Evolutionary conservation across 2,113 vertebrate genomes (phyloP).

Genomic region (Xiphorhynchus elegans): DNA sequence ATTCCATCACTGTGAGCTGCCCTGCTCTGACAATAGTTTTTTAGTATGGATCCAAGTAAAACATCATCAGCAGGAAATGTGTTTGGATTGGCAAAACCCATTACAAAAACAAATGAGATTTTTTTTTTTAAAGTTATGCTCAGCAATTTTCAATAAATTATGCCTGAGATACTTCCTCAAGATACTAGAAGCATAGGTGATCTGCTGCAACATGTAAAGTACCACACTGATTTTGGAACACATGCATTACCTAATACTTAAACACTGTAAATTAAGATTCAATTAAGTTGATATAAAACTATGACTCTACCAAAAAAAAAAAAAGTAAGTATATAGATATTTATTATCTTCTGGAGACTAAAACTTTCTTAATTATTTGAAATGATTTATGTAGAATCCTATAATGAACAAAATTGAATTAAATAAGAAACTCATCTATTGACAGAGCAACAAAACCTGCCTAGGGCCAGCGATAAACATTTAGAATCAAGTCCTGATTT

Average conservation of each 20-base stretch:
- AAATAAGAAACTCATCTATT: neutral
- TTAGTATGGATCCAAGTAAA: neutral
- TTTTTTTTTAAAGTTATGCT: neutral
- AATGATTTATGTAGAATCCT: neutral
- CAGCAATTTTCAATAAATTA: neutral
- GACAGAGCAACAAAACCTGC: neutral
- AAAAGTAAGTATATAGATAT: neutral
- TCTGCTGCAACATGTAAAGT: neutral
- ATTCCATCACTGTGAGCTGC: neutral
- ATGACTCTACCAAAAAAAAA: neutral
- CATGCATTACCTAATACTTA: neutral
- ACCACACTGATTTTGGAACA: neutral
- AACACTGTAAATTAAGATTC: neutral
- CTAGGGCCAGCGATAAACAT: neutral
- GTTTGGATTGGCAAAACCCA: neutral
- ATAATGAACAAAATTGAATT: neutral
- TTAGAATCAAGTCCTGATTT: neutral
- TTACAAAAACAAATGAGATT: neutral
- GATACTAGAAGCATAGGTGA: neutral
- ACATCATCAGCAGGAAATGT: neutral
- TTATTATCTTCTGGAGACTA: neutral
- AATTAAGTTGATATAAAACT: neutral
- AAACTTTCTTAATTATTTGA: constrained; percentile 1
- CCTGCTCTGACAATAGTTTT: neutral
- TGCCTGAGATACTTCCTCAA: neutral